A percentile compares a stretch with the other conserved stretches of the same genome.
These are phyloP conservation scores for Epinephelus fuscoguttatus DNA, from an alignment of 2,113 vertebrate species.

Conservation along the genomic window DNA sequence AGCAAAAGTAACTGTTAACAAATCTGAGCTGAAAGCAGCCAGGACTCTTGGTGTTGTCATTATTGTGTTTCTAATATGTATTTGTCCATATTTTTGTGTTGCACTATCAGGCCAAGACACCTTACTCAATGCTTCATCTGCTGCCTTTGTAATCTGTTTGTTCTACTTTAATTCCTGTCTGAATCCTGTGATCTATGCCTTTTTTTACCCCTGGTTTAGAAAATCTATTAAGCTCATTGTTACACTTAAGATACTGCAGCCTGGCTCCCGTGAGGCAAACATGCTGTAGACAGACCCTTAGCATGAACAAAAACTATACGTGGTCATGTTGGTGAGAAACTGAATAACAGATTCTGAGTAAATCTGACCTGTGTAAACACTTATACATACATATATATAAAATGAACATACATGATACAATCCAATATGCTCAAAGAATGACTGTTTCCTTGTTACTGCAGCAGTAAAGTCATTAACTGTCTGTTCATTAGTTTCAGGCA, in stretches of 20 bases:
- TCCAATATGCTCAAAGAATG: no score
- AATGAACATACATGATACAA: no score
- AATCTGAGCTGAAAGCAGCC: conserved; percentile 48
- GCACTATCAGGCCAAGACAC: background rate
- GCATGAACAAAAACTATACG: no score
- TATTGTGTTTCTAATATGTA: conserved; percentile 12
- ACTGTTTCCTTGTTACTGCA: no score
- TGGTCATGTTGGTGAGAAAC: no score
- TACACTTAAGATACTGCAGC: conserved; percentile 1
- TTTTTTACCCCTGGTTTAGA: conserved; percentile 10
- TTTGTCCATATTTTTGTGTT: conserved; percentile 34
- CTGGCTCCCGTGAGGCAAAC: background rate
- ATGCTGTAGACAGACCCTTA: background rate
- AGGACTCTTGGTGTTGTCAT: conserved; percentile 40
- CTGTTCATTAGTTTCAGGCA: no score
- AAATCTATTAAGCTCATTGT: background rate
- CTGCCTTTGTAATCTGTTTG: background rate
- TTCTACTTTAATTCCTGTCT: background rate
- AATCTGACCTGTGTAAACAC: no score
- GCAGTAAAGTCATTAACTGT: no score
- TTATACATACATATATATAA: no score
- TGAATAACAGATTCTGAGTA: no score
- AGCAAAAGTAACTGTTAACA: conserved; percentile 10
- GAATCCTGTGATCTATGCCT: conserved; percentile 3
- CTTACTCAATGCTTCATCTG: background rate